Percentiles rank a stretch among this genome's conserved stretches.
phyloP scores from a whole-genome alignment of 1,140 invertebrate species.

The Brachionus paranguensis region DNA sequence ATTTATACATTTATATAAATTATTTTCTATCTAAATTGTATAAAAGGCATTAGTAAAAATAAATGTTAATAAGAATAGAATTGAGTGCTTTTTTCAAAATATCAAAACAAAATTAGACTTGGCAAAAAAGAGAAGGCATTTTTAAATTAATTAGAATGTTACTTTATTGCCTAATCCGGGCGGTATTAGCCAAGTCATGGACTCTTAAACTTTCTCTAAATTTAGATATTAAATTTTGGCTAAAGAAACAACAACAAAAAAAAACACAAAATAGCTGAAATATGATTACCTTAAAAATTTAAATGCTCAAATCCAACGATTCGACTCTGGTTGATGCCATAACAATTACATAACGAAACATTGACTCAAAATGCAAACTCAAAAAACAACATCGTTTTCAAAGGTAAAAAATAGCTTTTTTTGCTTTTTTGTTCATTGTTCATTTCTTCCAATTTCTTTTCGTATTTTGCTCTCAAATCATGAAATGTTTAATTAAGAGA shows the following conservation, averaged over 20 bases:
- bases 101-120: background rate
- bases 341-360: background rate
- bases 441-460: background rate
- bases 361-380: conserved; percentile 25
- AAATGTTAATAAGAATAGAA: background rate
- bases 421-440: background rate
- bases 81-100: background rate
- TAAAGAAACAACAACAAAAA: background rate
- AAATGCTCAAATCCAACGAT: background rate
- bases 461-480: background rate
- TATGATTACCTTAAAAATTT: background rate
- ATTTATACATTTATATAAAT: background rate
- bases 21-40: background rate
- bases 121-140: background rate
- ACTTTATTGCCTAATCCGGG: background rate
- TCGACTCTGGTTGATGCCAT: background rate
- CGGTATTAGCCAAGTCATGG: background rate
- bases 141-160: background rate
- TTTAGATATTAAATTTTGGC: background rate
- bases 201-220: background rate
- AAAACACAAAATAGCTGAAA: background rate
- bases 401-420: background rate
- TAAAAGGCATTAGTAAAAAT: background rate
- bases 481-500: background rate
- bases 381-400: conserved; percentile 34